These are phyloP conservation scores for Plecotus auritus DNA, from an alignment of 2,113 vertebrate genomes.

Conservation along the genomic window DNA sequence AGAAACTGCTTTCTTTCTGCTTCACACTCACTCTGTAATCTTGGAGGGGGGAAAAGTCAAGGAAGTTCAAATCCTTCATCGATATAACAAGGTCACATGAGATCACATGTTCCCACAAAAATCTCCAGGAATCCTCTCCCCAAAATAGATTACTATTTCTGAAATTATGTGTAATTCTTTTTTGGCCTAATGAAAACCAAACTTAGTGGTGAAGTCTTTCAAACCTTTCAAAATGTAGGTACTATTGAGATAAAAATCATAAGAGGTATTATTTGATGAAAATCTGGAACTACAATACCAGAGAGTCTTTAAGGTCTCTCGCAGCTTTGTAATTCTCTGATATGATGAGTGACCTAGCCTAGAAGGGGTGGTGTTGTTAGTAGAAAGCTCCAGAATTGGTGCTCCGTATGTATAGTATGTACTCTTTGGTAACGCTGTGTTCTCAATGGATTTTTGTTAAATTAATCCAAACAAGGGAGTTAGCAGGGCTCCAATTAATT, in stretches of 20 bases:
- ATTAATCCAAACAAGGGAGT: neutral
- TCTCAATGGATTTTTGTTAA: neutral
- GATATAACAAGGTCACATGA: neutral
- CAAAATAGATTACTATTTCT: neutral
- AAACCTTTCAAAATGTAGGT: neutral
- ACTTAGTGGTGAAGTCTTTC: neutral
- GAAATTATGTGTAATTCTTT: neutral
- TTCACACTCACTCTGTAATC: conserved; percentile 4
- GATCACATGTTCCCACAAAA: neutral
- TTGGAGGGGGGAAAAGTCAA: neutral
- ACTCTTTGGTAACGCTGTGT: neutral
- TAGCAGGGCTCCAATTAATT: neutral
- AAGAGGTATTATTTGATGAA: neutral
- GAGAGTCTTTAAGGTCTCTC: neutral
- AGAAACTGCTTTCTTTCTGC: neutral
- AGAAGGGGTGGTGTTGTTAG: neutral
- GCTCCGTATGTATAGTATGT: rapidly evolving
- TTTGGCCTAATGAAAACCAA: neutral
- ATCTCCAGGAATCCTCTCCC: neutral
- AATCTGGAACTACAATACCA: neutral
- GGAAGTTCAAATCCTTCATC: neutral
- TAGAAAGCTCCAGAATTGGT: neutral
- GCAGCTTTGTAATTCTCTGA: neutral
- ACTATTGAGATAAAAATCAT: neutral
- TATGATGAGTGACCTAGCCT: neutral